These are phyloP conservation scores for Antedon mediterranea DNA, from an alignment of 53 echinoderm and acorn worm genomes.

Conservation along the genomic window DNA sequence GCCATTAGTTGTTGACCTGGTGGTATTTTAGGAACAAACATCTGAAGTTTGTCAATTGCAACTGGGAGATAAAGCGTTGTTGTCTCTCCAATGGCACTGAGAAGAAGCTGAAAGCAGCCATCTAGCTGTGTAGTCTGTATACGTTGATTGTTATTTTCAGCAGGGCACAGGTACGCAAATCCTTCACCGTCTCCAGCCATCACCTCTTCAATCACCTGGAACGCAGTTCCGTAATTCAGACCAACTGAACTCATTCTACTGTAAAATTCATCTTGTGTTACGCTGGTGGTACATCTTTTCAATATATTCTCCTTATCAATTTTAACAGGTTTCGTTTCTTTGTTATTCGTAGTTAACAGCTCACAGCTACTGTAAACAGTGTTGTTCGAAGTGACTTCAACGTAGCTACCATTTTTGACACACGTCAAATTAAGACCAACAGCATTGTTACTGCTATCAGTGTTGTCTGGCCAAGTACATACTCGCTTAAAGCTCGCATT, in stretches of 20 bases:
- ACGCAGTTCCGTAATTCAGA: slow-evolving; percentile 32
- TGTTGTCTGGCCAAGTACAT: slow-evolving; percentile 32
- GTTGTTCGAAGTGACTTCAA: slow-evolving; percentile 40
- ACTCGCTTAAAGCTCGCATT: slow-evolving; percentile 20
- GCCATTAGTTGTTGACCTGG: slow-evolving; percentile 39
- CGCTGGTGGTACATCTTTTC: slow-evolving; percentile 20
- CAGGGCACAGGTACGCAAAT: slow-evolving; percentile 22
- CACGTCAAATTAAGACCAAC: slow-evolving; percentile 31
- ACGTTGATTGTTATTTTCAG: slow-evolving; percentile 35
- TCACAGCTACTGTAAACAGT: slow-evolving; percentile 14
- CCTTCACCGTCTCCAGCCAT: slow-evolving; percentile 49
- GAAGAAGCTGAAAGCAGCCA: slow-evolving; percentile 64
- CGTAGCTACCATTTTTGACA: slow-evolving; percentile 30
- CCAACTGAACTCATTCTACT: slow-evolving; percentile 32
- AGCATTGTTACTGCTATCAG: background rate
- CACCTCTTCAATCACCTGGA: slow-evolving; percentile 52
- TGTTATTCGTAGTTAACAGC: slow-evolving; percentile 12
- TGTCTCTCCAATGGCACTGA: slow-evolving; percentile 27
- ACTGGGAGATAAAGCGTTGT: slow-evolving; percentile 55
- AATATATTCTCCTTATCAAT: slow-evolving; percentile 10
- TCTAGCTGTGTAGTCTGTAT: slow-evolving; percentile 46
- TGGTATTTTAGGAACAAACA: slow-evolving; percentile 55
- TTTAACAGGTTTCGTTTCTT: slow-evolving; percentile 7
- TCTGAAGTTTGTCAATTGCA: slow-evolving; percentile 26
- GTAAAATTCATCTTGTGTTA: slow-evolving; percentile 41